Conservation (phyloP, 2,113 vertebrate genomes). For the Puma concolor region DNA sequence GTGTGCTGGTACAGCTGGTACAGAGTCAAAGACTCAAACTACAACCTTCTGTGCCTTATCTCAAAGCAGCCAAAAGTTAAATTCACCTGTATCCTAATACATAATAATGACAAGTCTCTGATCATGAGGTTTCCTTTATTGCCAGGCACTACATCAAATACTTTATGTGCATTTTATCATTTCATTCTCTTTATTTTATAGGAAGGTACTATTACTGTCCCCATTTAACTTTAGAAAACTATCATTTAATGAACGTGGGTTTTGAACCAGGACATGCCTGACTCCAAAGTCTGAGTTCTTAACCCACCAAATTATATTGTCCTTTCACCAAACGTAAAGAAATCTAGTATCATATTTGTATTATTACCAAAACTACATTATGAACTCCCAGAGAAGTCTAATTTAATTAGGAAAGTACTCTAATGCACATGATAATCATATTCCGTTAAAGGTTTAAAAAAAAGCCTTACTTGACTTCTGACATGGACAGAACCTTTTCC, state of each 20-base stretch:
- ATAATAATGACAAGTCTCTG: not conserved
- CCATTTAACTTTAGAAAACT: conserved; percentile 6
- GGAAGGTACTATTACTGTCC: not conserved
- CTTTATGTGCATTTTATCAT: not conserved
- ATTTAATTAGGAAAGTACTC: not conserved
- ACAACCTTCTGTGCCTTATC: not conserved
- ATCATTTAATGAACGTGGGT: not conserved
- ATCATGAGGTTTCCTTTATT: not conserved
- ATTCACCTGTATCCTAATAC: not conserved
- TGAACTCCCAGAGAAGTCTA: not conserved
- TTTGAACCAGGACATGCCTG: not conserved
- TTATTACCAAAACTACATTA: not conserved
- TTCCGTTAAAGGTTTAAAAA: not conserved
- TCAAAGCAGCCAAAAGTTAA: conserved; percentile 14
- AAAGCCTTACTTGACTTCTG: conserved; percentile 92
- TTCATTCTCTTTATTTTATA: not conserved
- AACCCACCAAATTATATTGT: not conserved
- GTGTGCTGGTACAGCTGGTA: not conserved
- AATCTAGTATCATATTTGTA: not conserved
- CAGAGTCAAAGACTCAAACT: not conserved
- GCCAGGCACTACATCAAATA: not conserved
- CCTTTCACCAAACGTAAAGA: not conserved
- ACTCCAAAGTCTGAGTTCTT: not conserved
- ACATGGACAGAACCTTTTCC: conserved; percentile 94
- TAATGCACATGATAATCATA: not conserved